Base-by-base conservation (phyloP, 64 coral and sea anemone genomes). In the Actinia tenebrosa region DNA sequence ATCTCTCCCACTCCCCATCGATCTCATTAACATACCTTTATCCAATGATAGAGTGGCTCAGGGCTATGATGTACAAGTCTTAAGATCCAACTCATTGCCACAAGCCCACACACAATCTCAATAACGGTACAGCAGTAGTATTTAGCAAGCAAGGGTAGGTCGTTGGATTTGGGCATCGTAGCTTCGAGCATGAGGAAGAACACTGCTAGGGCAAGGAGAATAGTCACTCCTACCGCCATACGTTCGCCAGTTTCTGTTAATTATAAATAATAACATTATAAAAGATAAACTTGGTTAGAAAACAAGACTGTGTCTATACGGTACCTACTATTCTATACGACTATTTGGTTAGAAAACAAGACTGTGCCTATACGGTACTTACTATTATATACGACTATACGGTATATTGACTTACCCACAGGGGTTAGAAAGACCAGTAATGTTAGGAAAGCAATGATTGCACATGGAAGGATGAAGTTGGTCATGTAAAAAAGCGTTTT, bases 61-160 rank as follows among this genome's bases (percentile, higher is more conserved):
- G 96, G 85, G 18, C 82, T 53, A 22, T 94, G 88, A 44, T 98
- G 93, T 14, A 95, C 93, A 47, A 78, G 94, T 23, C 90, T 69
- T 16, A 95, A 79, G 22, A 98, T 86, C 43, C 86, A 75, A 53
- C 96, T 88, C 87, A 94, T 98, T 17, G 88, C 90, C 15, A 78
- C 93, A 4, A 98, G 84, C 43, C 87, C 79, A 44, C 85, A 60
- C 0, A 87, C 77, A 11, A 89, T 90, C 64, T 98, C 96, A 20
- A 98, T 95, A 50, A 98, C 90, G 44, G 93, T 98, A 63, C 90
- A 92, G 56, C 96, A 95, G 88, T 98, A 98, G 82, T 98, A 98
- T 82, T 95, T 98, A 22, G 90, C 96, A 75, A 98, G 91, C 46
- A 98, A 72, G 1, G 96, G 96, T 44, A 98, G 86, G n/a, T 94